These are phyloP conservation scores for Theristicus caerulescens DNA, from an alignment of 2,113 vertebrate species.

Conservation along the genomic window DNA sequence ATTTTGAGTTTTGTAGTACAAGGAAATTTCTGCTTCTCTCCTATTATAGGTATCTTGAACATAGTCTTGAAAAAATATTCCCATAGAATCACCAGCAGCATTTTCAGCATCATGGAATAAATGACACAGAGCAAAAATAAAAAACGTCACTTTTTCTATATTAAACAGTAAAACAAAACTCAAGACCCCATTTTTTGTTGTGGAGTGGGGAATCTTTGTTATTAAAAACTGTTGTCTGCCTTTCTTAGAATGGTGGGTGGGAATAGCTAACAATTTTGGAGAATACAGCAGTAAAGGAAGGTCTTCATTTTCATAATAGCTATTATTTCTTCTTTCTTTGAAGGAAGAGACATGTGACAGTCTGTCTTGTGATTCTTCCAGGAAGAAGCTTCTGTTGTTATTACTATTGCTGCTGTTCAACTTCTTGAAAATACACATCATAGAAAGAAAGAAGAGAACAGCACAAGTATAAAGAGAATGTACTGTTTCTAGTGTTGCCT, in stretches of 20 bases:
- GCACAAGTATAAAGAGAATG: background rate
- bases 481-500: background rate
- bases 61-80: background rate
- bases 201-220: background rate
- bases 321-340: background rate
- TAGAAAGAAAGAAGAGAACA: background rate
- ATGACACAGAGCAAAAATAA: background rate
- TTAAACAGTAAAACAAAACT: background rate
- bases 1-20: background rate
- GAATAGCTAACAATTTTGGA: background rate
- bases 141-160: background rate
- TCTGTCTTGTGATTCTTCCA: background rate
- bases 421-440: background rate
- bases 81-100: background rate
- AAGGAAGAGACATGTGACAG: background rate
- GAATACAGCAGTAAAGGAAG: background rate
- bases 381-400: background rate
- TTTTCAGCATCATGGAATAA: background rate
- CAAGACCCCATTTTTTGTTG: background rate
- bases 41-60: background rate
- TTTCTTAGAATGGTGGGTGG: background rate
- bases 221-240: background rate
- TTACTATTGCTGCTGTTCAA: background rate
- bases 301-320: background rate
- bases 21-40: background rate